Evolutionary conservation across 2,888 invertebrate species (phyloP), one percentile per base, ranked within the genome.

Genomic region (Galerucella nymphaeae): DNA sequence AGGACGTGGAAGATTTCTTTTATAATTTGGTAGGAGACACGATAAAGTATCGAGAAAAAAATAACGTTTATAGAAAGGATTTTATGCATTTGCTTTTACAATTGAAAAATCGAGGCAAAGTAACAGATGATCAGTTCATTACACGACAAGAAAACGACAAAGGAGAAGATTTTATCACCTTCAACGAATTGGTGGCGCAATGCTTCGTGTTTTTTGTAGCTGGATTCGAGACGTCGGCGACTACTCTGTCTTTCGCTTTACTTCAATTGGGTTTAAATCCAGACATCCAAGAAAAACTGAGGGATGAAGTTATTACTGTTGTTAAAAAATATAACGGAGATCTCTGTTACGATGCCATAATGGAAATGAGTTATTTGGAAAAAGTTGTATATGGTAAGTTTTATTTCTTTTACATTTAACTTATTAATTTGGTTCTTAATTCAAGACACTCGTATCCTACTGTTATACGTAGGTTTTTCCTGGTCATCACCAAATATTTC

Each of bases 41-140:
- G 0, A 84, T 89, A 0, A 82, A 86, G 0, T 85, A 87, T 70
- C 82, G 89, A 11, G 87, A 87, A 75, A 82, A 83, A 18, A 86
- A 87, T 75, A 85, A 87, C 1, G 76, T 89, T 0, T 80, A 79
- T 0, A 82, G 89, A 14, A 88, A 89, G 66, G 90, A 90, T 81
- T 89, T 91, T 75, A 82, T 91, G 73, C 88, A 90, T 71, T 79
- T 89, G 2, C 82, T 90, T 61, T 83, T 89, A 16, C 86, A 89
- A 50, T 76, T 90, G 38, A 88, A 80, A 48, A 79, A 79, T 59
- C 82, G 85, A 2, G 67, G 81, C 2, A 86, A 87, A 75, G 79
- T 88, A 2, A 75, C 80, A 0, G 73, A 77, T 1, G 79, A 83
- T 85, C 1, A 86, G 87, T 0, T 84, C 77, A 1, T 83, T 18